Conservation (phyloP, 1,140 invertebrate species). For the Brachionus koreanus region DNA sequence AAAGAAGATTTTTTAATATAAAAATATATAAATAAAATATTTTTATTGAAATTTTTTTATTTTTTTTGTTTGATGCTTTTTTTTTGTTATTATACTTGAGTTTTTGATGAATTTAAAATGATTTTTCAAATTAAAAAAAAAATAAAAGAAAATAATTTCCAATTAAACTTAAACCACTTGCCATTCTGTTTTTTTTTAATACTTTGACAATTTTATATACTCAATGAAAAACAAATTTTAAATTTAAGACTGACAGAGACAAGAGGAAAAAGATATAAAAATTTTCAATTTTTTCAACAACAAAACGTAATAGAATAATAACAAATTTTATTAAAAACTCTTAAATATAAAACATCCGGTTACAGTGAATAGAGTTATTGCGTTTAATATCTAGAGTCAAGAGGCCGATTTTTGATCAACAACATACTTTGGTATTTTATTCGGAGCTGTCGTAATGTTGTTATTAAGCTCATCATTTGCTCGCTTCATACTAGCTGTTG, state of each 20-base stretch:
- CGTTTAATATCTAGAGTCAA: background rate
- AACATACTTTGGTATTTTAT: slow-evolving; percentile 38
- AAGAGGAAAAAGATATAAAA: background rate
- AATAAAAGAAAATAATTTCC: background rate
- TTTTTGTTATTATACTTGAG: background rate
- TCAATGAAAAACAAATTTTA: background rate
- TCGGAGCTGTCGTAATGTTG: background rate
- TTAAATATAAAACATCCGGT: slow-evolving; percentile 8
- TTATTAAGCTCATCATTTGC: slow-evolving; percentile 14
- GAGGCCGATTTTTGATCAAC: slow-evolving; percentile 36
- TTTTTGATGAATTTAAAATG: background rate
- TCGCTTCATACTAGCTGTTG: slow-evolving; percentile 32
- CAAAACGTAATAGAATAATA: slow-evolving; percentile 9
- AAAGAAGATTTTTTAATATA: background rate
- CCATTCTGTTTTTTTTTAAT: background rate
- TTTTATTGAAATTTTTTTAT: slow-evolving; percentile 1
- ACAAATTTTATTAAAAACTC: slow-evolving; percentile 10
- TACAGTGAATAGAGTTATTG: slow-evolving; percentile 7
- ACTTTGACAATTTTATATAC: background rate
- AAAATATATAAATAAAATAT: slow-evolving; percentile 13
- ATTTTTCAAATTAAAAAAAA: background rate
- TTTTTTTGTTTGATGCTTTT: background rate
- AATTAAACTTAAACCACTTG: background rate
- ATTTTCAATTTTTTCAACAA: background rate
- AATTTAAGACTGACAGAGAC: background rate